phyloP scores from a whole-genome alignment of 2,797 vertebrate genomes.

The Scarus forsteni region DNA sequence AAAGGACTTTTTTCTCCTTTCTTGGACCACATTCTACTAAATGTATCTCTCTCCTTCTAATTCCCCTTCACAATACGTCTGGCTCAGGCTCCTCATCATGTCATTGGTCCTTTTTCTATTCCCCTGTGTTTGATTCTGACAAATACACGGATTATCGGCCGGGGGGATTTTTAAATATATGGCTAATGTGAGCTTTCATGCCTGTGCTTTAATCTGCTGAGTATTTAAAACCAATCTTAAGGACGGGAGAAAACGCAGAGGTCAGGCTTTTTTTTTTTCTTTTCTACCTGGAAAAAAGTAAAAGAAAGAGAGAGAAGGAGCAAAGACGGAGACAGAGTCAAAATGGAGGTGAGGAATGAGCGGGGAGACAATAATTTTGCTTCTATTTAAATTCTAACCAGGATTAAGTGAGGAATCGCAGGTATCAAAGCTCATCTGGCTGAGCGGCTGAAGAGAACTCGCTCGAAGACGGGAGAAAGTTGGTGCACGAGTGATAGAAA shows the following conservation, averaged over 20 bases:
- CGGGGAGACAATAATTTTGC: constrained; percentile 83
- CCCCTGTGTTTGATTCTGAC: constrained; percentile 88
- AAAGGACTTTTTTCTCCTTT: constrained; percentile 78
- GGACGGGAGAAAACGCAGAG: constrained; percentile 84
- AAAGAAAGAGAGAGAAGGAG: constrained; percentile 50
- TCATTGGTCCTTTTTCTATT: constrained; percentile 84
- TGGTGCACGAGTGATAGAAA: constrained; percentile 33
- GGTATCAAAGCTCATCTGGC: constrained; percentile 79
- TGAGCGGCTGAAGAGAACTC: constrained; percentile 59
- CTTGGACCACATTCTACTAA: constrained; percentile 79
- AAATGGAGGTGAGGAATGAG: constrained; percentile 36
- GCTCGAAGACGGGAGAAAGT: constrained; percentile 70
- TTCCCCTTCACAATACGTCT: constrained; percentile 81
- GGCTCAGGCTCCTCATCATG: constrained; percentile 82
- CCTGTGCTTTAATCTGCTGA: constrained; percentile 87
- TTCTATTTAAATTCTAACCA: constrained; percentile 82
- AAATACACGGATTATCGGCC: constrained; percentile 88
- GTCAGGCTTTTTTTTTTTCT: constrained; percentile 79
- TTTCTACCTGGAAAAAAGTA: constrained; percentile 35
- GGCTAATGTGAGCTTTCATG: constrained; percentile 89
- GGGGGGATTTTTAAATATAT: constrained; percentile 86
- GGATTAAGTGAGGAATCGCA: constrained; percentile 83
- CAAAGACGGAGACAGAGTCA: constrained; percentile 46
- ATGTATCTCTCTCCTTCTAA: constrained; percentile 83
- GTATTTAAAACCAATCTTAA: constrained; percentile 88